Evolutionary conservation across 2,797 vertebrate genomes (phyloP), one percentile per base, ranked within the genome.

Genomic region (Helarctos malayanus): DNA sequence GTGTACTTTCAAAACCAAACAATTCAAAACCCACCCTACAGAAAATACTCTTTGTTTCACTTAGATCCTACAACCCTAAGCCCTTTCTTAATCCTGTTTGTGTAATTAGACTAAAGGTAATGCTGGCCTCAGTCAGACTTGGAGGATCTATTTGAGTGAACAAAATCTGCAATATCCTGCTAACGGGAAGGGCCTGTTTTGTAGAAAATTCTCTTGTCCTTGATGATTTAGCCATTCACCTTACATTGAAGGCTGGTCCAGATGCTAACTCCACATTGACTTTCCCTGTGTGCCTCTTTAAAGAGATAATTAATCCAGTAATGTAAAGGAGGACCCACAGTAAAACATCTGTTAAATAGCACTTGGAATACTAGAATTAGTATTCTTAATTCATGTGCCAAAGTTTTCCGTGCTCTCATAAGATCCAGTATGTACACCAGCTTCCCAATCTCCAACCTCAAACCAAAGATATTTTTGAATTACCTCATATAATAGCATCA

Each of bases 391-490:
- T 89, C 27, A 65, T 32, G 69, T 87, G 90, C 83, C 78, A 47
- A 35, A 65, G 69, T 71, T 52, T 92, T 73, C 81, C 47, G 57
- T 90, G 65, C 41, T 82, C 29, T 96, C 10, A 1, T 52, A 92
- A 92, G 57, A 65, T 92, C 54, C 75, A 79, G 3, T 73, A 2
- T 86, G 13, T 93, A 15, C 83, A 57, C 59, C 76, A 57, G 35
- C 27, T 85, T 96, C 21, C 41, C 32, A 94, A 5, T 85, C 27
- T 61, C 11, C 92, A 78, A 94, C 45, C 54, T 91, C 71, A 97
- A 63, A 87, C 89, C 57, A 86, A 96, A 97, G 85, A 69, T 88
- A 75, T 61, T 91, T 96, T 69, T 93, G 3, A 82, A 87, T 94
- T 83, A 88, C 78, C 68, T 96, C 83, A 52, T 68, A 61, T 63